Evolutionary conservation across 1,140 invertebrate genomes (phyloP).

Genomic region (Habropoda laboriosa): DNA sequence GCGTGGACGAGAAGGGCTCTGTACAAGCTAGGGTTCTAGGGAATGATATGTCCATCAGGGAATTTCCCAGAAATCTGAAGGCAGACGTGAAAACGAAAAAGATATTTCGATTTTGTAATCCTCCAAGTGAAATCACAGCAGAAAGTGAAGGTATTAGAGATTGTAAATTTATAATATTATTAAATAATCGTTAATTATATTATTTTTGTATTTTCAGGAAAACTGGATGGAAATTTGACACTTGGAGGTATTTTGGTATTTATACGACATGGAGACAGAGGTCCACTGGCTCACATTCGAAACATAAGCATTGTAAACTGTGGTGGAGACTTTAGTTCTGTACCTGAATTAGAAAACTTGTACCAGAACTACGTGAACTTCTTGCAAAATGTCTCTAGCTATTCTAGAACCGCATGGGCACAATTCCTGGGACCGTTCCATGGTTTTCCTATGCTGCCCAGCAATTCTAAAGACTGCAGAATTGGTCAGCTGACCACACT

Average conservation of each 20-base stretch:
- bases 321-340: constrained; percentile 82
- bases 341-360: constrained; percentile 76
- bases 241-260: constrained; percentile 90
- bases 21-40: constrained; percentile 65
- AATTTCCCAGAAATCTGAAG: constrained; percentile 82
- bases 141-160: constrained; percentile 85
- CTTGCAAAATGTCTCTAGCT: constrained; percentile 74
- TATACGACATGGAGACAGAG: constrained; percentile 93
- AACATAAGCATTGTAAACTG: constrained; percentile 91
- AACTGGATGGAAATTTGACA: constrained; percentile 85
- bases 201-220: constrained; percentile 76
- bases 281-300: constrained; percentile 90
- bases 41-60: constrained; percentile 76
- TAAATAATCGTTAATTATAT: background rate
- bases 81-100: constrained; percentile 84
- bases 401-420: constrained; percentile 85
- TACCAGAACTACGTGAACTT: constrained; percentile 75
- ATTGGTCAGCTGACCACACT: constrained; percentile 83
- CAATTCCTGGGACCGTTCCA: constrained; percentile 91
- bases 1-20: constrained; percentile 80
- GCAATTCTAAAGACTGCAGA: constrained; percentile 79
- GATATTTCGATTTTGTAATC: constrained; percentile 86
- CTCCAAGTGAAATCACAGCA: constrained; percentile 84
- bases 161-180: background rate
- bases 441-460: constrained; percentile 89